Conservation (phyloP, 2,113 vertebrate genomes). For the Thermophis baileyi region DNA sequence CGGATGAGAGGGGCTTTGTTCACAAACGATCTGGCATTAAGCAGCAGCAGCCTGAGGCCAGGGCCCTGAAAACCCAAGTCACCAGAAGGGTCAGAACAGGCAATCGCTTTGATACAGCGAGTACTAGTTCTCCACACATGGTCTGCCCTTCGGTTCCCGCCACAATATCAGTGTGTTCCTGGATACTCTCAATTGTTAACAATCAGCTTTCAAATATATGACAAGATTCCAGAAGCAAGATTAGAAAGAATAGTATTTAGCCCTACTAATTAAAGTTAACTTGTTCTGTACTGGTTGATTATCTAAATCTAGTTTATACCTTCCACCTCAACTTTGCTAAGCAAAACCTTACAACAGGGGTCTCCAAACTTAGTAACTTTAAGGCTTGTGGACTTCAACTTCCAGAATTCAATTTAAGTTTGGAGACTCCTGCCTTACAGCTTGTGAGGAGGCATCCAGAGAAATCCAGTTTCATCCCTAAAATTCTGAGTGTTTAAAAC, state of each 20-base stretch:
- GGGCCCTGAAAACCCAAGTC: too few species aligned
- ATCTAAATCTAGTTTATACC: neutral
- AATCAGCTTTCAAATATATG: neutral
- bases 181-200: too few species aligned
- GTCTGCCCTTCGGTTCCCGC: too few species aligned
- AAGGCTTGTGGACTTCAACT: neutral
- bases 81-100: too few species aligned
- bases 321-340: neutral
- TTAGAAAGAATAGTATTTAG: neutral
- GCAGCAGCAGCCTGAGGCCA: too few species aligned
- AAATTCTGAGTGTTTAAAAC: neutral
- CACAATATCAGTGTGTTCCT: neutral
- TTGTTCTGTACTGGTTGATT: neutral
- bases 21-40: too few species aligned
- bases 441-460: neutral
- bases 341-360: neutral
- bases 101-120: too few species aligned
- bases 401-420: neutral
- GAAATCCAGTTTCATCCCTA: neutral
- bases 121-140: too few species aligned
- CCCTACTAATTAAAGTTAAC: neutral
- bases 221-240: neutral
- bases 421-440: neutral
- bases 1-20: too few species aligned
- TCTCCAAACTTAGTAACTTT: neutral